Conservation (phyloP, 2,888 invertebrate genomes). For the Chrysomela aeneicollis region DNA sequence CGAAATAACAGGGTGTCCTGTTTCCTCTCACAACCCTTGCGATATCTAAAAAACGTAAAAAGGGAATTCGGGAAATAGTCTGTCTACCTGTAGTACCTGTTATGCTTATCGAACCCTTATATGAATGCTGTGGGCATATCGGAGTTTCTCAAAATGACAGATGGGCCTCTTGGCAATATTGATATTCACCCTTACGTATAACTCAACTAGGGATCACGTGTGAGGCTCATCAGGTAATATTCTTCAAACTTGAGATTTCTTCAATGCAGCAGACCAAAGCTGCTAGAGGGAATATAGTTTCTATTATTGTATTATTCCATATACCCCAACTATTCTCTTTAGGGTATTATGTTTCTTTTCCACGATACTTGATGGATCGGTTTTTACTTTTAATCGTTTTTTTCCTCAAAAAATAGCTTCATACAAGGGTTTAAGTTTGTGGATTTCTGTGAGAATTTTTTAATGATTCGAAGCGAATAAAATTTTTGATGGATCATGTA, state of each 20-base stretch:
- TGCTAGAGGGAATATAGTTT: constrained; percentile 34
- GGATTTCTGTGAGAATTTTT: constrained; percentile 38
- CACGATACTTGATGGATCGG: constrained; percentile 38
- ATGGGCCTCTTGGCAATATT: background rate
- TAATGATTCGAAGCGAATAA: constrained; percentile 32
- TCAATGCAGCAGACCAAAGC: constrained; percentile 30
- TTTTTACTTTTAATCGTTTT: constrained; percentile 44
- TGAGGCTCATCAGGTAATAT: constrained; percentile 6
- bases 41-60: constrained; percentile 34
- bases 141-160: constrained; percentile 10
- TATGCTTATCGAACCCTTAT: constrained; percentile 18
- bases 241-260: constrained; percentile 5
- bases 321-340: constrained; percentile 37
- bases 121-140: background rate
- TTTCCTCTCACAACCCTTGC: constrained; percentile 42
- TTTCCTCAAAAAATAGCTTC: constrained; percentile 28
- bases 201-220: background rate
- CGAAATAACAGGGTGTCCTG: constrained; percentile 44
- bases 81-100: constrained; percentile 30
- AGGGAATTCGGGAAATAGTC: constrained; percentile 26
- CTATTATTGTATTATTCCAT: constrained; percentile 39
- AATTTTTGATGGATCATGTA: constrained; percentile 35
- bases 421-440: constrained; percentile 32
- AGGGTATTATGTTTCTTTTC: constrained; percentile 39
- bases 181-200: background rate